Evolutionary conservation across 2,888 invertebrate genomes (phyloP).

Genomic region (Xestia sexstrigata): DNA sequence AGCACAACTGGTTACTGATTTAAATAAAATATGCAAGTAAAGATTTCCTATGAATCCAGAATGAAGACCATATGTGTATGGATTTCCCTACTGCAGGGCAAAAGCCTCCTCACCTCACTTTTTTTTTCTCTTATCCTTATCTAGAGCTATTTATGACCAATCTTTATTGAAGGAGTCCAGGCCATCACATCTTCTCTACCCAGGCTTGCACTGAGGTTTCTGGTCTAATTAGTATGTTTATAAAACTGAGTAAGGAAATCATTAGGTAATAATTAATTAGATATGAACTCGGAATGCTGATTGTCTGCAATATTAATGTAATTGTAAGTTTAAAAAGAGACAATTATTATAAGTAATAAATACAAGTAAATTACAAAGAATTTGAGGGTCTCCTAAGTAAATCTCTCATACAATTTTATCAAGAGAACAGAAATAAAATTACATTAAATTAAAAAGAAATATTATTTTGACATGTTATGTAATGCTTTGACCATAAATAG

Average conservation of each 20-base stretch:
- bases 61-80: neutral
- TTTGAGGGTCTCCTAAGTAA: neutral
- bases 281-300: neutral
- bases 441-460: neutral
- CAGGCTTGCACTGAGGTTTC: too few relatives aligned
- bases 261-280: neutral
- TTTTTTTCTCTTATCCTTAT: neutral
- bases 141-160: neutral
- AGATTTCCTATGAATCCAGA: neutral
- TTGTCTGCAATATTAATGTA: neutral
- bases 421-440: neutral
- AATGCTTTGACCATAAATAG: conserved; percentile 14
- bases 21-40: too few relatives aligned
- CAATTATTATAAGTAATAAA: neutral
- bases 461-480: conserved; percentile 1
- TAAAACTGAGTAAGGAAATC: neutral
- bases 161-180: neutral
- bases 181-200: neutral
- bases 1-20: neutral
- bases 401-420: neutral
- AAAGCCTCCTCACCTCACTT: too few relatives aligned
- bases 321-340: neutral
- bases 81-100: neutral
- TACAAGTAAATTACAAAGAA: neutral
- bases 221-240: neutral